phyloP scores from a whole-genome alignment of 2,113 vertebrate species.

The Entomyzon cyanotis region DNA sequence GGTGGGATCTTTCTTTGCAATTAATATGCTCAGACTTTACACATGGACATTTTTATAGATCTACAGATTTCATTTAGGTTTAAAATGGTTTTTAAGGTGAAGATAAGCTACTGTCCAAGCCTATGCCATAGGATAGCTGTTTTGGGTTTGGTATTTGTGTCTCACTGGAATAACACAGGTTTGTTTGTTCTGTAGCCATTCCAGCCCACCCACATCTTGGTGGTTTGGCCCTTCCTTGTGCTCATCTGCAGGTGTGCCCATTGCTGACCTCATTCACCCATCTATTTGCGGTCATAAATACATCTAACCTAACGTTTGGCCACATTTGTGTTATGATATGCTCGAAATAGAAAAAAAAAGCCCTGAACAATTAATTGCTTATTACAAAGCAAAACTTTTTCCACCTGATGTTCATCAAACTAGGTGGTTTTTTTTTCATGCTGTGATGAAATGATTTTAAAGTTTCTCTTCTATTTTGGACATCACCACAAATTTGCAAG shows the following conservation, averaged over 20 bases:
- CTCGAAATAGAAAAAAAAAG: background rate
- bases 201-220: slow-evolving; percentile 65
- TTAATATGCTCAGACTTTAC: background rate
- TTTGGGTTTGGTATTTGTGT: slow-evolving; percentile 47
- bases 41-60: background rate
- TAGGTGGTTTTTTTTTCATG: background rate
- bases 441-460: background rate
- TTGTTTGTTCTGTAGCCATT: slow-evolving; percentile 65
- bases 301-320: slow-evolving; percentile 16
- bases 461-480: background rate
- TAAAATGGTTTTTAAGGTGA: background rate
- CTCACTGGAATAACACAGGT: slow-evolving; percentile 23
- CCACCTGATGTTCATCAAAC: background rate
- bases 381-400: background rate
- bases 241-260: slow-evolving; percentile 73
- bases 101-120: background rate
- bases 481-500: background rate
- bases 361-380: background rate
- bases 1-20: background rate
- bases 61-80: background rate
- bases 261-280: slow-evolving; percentile 55
- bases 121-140: background rate
- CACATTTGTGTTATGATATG: background rate
- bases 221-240: slow-evolving; percentile 67
- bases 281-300: slow-evolving; percentile 64